Evolutionary conservation across 2,888 invertebrate species (phyloP).

Genomic region (Agrypnus murinus): DNA sequence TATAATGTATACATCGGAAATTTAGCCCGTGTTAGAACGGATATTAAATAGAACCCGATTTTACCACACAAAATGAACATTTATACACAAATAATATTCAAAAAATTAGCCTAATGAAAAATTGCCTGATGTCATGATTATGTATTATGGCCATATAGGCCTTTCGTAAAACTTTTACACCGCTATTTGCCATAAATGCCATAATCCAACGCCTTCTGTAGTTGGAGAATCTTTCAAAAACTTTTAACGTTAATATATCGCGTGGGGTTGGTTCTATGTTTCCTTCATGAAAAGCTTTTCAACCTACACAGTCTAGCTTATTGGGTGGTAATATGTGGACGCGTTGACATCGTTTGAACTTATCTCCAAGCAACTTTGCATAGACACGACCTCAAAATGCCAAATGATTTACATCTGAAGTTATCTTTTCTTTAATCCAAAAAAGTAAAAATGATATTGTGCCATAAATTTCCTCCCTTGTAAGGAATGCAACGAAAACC

Average conservation of each 20-base stretch:
- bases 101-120: too few relatives aligned
- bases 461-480: conserved; percentile 1
- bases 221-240: background rate
- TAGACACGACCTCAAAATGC: too few relatives aligned
- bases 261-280: background rate
- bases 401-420: background rate
- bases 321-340: background rate
- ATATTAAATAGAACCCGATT: conserved; percentile 3
- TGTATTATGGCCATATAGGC: too few relatives aligned
- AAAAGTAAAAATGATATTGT: background rate
- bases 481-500: background rate
- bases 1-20: background rate
- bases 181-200: background rate
- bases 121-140: too few relatives aligned
- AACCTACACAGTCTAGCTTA: background rate
- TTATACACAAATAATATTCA: too few relatives aligned
- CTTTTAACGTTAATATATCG: background rate
- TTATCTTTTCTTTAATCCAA: background rate
- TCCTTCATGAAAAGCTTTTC: conserved; percentile 11
- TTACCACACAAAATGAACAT: too few relatives aligned
- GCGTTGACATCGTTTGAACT: too few relatives aligned
- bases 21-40: background rate
- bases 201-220: background rate
- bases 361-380: too few relatives aligned
- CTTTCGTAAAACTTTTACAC: too few relatives aligned